These are phyloP conservation scores for Alloscopus bannaensis DNA, from an alignment of 2,888 invertebrate species.

Conservation along the genomic window DNA sequence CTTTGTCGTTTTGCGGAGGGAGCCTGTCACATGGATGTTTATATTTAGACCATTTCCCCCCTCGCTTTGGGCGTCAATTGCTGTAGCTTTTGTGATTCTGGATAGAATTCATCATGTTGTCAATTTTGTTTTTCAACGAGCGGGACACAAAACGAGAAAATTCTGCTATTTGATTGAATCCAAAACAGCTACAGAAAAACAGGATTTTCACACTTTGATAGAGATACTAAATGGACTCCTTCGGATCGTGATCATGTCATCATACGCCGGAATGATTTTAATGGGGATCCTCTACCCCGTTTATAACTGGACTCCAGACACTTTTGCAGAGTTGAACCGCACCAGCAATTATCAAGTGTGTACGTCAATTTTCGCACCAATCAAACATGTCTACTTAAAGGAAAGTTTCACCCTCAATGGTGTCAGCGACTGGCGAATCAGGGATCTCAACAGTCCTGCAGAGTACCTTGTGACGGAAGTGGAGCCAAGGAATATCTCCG, in stretches of 20 bases:
- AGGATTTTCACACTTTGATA: not conserved
- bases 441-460: constrained; percentile 6
- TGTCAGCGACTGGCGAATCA: constrained; percentile 15
- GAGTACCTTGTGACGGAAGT: constrained; percentile 13
- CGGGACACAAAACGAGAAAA: too few species aligned
- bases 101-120: not conserved
- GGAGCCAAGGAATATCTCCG: not conserved
- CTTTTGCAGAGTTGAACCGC: constrained; percentile 40
- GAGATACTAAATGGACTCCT: not conserved
- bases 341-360: constrained; percentile 42
- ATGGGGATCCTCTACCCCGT: constrained; percentile 34
- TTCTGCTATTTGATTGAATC: not conserved
- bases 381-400: constrained; percentile 19
- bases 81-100: not conserved
- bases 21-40: constrained; percentile 37
- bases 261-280: constrained; percentile 52
- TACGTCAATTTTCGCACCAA: constrained; percentile 22
- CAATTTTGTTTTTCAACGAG: not conserved
- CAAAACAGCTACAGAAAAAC: not conserved
- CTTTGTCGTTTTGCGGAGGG: constrained; percentile 41
- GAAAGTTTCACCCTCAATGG: constrained; percentile 39
- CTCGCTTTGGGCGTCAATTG: constrained; percentile 17
- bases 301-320: constrained; percentile 43
- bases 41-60: constrained; percentile 36
- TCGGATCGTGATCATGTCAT: constrained; percentile 8